Evolutionary conservation across 1,140 invertebrate species (phyloP), one percentile per base, ranked within the genome.

Genomic region (Drosophila cardini): DNA sequence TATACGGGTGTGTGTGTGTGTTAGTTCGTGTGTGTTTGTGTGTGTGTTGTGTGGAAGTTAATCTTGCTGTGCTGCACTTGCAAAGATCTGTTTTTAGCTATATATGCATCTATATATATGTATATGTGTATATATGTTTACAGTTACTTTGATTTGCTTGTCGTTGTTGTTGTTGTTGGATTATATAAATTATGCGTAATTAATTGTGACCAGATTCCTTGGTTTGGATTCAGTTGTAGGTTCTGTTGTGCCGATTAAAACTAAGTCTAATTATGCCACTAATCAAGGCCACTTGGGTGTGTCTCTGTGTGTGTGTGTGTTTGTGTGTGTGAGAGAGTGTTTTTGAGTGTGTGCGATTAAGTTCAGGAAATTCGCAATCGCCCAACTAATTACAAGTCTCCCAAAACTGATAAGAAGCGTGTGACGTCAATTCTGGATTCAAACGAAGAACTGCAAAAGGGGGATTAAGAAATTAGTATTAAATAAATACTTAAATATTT

Each of bases 301-400:
- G 15, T 32, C n/a, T n/a, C n/a, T n/a, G n/a, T n/a, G n/a, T n/a
- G n/a, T n/a, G n/a, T n/a, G 26, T 60, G 21, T 50, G 43, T 48
- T 3, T 56, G 15, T 52, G 46, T 61, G 75, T 21, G 32, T 63
- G 45, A 46, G 75, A 86, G n/a, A n/a, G 26, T 60, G 21, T 50
- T 32, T 48, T 3, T 56, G 15, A 52, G 46, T 61, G 75, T 21
- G 32, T 63, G 45, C 50, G 75, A 86, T 75, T 85, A 82, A 80
- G 58, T 73, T 73, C 83, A 87, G 83, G 83, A 87, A 86, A 82
- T 86, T 78, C 76, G 74, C 75, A 87, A 75, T 87, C 71, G 52
- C 53, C 58, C 80, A 21, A 70, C 64, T n/a, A 57, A 71, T 78
- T 62, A 78, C 40, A 64, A 65, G 75, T 62, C 63, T 36, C 42